Base-by-base conservation (phyloP, 2,888 invertebrate species). In the Limnephilus rhombicus region DNA sequence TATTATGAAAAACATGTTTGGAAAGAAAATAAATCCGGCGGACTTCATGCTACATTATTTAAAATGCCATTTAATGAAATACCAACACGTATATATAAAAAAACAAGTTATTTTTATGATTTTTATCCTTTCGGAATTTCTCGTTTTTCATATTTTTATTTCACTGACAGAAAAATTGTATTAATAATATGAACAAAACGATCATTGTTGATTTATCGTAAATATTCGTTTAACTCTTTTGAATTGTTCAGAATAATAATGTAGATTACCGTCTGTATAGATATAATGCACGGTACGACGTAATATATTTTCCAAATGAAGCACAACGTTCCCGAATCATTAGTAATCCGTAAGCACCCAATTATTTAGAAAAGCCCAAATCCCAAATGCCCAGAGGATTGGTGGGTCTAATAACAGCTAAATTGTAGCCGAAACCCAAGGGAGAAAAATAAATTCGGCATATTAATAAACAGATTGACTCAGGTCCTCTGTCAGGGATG, bases 381-480 rank as follows among this genome's bases (percentile, higher is more conserved):
- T 80, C 80, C 34, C 81, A 90, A 82, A 24, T 53, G 68, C 82
- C n/a, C 29, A 41, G 18, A 89, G 91, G 91, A 91, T 91, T 91
- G 82, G 91, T 86, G 90, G 80, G 24, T 49, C 85, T 90, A 92
- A 92, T 91, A 91, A 90, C 91, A 91, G 18, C 88, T 80, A 88
- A 91, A 91, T 45, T 89, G 91, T 89, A 86, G 83, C 89, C 82
- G 90, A 80, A 80, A 49, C 90, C 92, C 92, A n/a, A 41, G 90
- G 91, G 90, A 92, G 53, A 86, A 89, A 93, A 93, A 93, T 93
- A 93, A 93, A 93, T 93, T 92, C 91, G 90, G 89, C 93, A 92
- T 93, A 93, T 93, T 93, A 93, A 93, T 93, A 93, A 93, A 93
- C 93, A 93, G 93, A 93, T 93, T 93, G 93, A 93, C 93, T 93